Evolutionary conservation across 2,888 invertebrate genomes (phyloP).

Genomic region (Athripsodes cinereus): DNA sequence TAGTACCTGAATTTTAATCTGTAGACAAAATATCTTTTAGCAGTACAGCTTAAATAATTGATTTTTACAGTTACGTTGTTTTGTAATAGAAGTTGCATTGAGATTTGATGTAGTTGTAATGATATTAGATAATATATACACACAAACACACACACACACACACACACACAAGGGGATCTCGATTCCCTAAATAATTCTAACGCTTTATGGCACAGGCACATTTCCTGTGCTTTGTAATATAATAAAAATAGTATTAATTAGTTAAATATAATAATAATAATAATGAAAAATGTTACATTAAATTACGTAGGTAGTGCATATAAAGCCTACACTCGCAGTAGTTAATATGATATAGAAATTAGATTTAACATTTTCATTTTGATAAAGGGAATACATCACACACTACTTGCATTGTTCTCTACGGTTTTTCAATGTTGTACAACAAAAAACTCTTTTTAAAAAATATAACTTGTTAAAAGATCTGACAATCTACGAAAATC

Average conservation of each 20-base stretch:
- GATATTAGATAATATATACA: conserved; percentile 23
- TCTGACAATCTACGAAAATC: too few relatives aligned
- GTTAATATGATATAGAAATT: conserved; percentile 20
- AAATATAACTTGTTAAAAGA: too few relatives aligned
- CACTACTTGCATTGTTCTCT: not conserved
- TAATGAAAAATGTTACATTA: conserved; percentile 20
- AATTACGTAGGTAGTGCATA: conserved; percentile 26
- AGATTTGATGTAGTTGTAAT: conserved; percentile 10
- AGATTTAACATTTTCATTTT: too few relatives aligned
- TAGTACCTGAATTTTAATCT: too few relatives aligned
- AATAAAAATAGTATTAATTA: conserved; percentile 7
- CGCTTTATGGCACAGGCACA: conserved; percentile 42
- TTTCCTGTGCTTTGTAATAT: conserved; percentile 27
- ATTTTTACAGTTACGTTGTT: too few relatives aligned
- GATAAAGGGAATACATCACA: not conserved
- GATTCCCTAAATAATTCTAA: conserved; percentile 39
- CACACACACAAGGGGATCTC: conserved; percentile 26
- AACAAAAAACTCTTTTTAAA: too few relatives aligned
- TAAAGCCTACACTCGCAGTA: conserved; percentile 26
- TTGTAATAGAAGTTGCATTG: too few relatives aligned
- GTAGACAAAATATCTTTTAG: too few relatives aligned
- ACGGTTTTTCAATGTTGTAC: too few relatives aligned
- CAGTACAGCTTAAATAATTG: too few relatives aligned
- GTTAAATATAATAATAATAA: conserved; percentile 8
- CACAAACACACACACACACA: conserved; percentile 23